A percentile compares a stretch with the other conserved stretches of the same genome.
Evolutionary conservation across 2,888 invertebrate species (phyloP).

Genomic region (Mythimna ferrago): DNA sequence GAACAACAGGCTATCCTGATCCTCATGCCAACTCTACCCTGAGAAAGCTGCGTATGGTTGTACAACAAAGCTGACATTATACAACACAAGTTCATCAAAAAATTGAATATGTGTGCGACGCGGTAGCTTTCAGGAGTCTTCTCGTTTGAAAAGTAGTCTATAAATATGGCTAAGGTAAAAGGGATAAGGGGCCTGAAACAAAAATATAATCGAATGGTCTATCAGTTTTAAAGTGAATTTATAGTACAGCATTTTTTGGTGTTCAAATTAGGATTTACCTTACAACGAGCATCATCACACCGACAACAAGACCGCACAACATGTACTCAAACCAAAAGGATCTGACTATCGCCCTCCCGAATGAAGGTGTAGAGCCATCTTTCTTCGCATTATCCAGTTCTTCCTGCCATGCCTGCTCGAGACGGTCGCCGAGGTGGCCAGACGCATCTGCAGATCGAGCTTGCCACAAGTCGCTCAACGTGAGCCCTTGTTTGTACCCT

Average conservation of each 20-base stretch:
- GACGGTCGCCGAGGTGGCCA: constrained; percentile 88
- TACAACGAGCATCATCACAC: constrained; percentile 37
- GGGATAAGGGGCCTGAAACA: constrained; percentile 86
- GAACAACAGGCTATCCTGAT: constrained; percentile 94
- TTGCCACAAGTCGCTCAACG: constrained; percentile 90
- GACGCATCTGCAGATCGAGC: constrained; percentile 89
- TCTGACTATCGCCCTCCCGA: constrained; percentile 86
- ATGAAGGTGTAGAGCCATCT: constrained; percentile 83
- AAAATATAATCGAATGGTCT: constrained; percentile 8
- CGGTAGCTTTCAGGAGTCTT: constrained; percentile 83
- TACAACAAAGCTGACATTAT: constrained; percentile 91
- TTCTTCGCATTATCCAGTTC: constrained; percentile 83
- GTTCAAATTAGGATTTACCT: constrained; percentile 39
- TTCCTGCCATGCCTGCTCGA: constrained; percentile 90
- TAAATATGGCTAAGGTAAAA: constrained; percentile 91
- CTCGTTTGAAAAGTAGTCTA: constrained; percentile 91
- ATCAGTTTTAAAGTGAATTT: not conserved
- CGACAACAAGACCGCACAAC: constrained; percentile 84
- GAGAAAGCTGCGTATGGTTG: constrained; percentile 91
- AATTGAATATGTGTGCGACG: constrained; percentile 93
- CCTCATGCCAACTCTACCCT: constrained; percentile 93
- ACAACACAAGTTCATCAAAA: constrained; percentile 90
- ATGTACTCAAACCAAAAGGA: constrained; percentile 88
- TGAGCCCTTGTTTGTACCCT: constrained; percentile 90
- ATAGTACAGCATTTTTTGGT: not conserved